Conservation (phyloP, 2,888 invertebrate genomes). For the Noctua fimbriata region DNA sequence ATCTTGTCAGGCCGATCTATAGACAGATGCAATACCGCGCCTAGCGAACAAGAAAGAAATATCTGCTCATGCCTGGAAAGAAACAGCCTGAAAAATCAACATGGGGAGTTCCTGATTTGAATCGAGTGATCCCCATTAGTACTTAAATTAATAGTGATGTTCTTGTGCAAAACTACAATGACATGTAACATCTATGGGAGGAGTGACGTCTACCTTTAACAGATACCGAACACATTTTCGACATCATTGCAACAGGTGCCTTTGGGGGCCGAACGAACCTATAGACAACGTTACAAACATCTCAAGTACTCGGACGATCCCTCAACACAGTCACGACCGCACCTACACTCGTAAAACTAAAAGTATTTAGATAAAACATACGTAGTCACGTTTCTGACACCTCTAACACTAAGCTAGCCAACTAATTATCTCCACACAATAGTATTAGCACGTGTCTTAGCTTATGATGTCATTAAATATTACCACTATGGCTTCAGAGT, state of each 20-base stretch:
- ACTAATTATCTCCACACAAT: slow-evolving; percentile 53
- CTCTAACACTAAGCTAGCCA: slow-evolving; percentile 11
- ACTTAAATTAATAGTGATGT: neutral
- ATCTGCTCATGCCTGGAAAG: neutral
- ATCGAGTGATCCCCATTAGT: neutral
- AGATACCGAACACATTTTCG: neutral
- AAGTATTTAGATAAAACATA: slow-evolving; percentile 53
- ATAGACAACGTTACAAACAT: neutral
- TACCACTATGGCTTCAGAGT: slow-evolving; percentile 2
- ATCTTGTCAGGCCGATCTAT: neutral
- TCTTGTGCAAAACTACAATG: neutral
- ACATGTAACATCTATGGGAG: neutral
- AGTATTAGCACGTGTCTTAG: slow-evolving; percentile 50
- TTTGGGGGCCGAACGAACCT: neutral
- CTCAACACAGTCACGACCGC: slow-evolving; percentile 36
- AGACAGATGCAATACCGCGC: neutral
- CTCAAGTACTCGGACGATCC: slow-evolving; percentile 11
- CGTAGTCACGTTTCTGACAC: slow-evolving; percentile 58
- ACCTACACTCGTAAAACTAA: slow-evolving; percentile 39
- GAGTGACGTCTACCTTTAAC: neutral
- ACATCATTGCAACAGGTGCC: neutral
- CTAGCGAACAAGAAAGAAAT: neutral
- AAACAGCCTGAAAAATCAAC: neutral
- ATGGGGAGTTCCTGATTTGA: neutral
- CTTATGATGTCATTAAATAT: slow-evolving; percentile 52